phyloP scores from a whole-genome alignment of 2,113 vertebrate species.

The Ornithorhynchus anatinus region DNA sequence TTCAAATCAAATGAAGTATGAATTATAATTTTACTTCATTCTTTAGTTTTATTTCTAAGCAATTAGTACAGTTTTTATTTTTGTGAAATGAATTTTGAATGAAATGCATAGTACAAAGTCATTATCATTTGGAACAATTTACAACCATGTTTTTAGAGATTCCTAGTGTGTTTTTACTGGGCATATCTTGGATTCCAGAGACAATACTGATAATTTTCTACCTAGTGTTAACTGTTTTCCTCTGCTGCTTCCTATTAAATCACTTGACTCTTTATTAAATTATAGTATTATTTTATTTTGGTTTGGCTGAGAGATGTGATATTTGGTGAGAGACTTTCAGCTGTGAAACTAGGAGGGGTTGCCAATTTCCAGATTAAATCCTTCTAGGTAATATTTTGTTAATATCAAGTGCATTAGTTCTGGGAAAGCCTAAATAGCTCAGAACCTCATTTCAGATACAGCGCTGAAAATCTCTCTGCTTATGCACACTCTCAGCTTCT shows the following conservation, averaged over 20 bases:
- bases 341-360: constrained; percentile 55
- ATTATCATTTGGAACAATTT: constrained; percentile 1
- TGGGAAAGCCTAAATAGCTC: constrained; percentile 46
- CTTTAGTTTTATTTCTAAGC: too few species aligned
- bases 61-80: too few species aligned
- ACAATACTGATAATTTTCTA: neutral
- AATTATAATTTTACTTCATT: too few species aligned
- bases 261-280: constrained; percentile 42
- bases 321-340: constrained; percentile 63
- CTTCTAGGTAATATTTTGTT: constrained; percentile 57
- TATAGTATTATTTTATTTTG: constrained; percentile 67
- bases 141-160: neutral
- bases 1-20: too few species aligned
- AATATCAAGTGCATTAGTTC: constrained; percentile 54
- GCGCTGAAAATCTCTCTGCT: neutral
- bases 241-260: constrained; percentile 19
- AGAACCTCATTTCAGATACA: constrained; percentile 36
- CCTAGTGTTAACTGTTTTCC: neutral
- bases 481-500: neutral
- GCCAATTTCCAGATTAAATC: constrained; percentile 64
- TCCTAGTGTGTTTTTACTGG: neutral
- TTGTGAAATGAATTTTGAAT: too few species aligned
- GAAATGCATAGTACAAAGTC: neutral
- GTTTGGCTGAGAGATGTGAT: constrained; percentile 59
- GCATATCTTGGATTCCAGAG: neutral